Percentiles rank a stretch among this genome's conserved stretches.
phyloP scores from a whole-genome alignment of 2,113 vertebrate species.

The Indicator indicator region DNA sequence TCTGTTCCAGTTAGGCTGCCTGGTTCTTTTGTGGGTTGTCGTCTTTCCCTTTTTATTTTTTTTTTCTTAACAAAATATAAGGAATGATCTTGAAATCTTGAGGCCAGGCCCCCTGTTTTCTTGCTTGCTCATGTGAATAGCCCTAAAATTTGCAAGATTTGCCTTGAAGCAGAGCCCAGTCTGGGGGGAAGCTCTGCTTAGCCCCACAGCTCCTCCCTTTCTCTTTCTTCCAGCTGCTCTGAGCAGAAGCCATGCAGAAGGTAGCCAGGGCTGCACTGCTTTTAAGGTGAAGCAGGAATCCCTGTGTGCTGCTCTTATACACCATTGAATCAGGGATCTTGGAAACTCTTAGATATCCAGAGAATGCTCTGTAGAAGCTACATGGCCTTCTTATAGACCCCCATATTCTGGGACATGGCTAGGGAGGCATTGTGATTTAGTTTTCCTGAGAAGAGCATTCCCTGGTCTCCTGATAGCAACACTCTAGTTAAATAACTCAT shows the following conservation, averaged over 20 bases:
- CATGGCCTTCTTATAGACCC: fast-evolving
- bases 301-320: neutral
- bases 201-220: neutral
- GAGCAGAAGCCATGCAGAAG: neutral
- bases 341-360: neutral
- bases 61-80: neutral
- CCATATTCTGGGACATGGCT: fast-evolving
- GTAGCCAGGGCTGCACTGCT: neutral
- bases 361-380: neutral
- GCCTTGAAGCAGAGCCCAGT: neutral
- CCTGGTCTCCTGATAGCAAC: neutral
- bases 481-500: neutral
- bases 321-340: neutral
- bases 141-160: neutral
- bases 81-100: neutral
- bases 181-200: neutral
- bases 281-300: neutral
- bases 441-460: neutral
- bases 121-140: neutral
- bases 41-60: neutral
- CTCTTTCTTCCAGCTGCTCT: neutral
- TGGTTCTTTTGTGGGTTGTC: neutral
- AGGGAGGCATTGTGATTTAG: neutral
- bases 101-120: neutral
- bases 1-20: neutral